Percentiles rank a stretch among this genome's conserved stretches.
phyloP scores from a whole-genome alignment of 1,140 invertebrate species.

The Hylaeus volcanicus region DNA sequence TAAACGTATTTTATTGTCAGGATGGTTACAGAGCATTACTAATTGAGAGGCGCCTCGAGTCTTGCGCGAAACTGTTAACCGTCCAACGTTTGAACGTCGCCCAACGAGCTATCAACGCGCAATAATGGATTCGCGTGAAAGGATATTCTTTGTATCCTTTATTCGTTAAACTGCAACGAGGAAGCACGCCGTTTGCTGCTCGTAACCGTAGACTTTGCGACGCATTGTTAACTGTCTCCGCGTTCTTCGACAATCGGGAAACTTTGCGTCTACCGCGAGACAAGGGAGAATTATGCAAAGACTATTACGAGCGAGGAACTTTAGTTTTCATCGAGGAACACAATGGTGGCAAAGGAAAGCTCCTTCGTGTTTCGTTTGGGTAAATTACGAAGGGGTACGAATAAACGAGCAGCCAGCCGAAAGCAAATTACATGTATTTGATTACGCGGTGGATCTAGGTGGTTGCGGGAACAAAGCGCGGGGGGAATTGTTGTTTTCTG shows the following conservation, averaged over 20 bases:
- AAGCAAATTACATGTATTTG: not conserved
- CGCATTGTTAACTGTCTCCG: not conserved
- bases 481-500: not conserved
- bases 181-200: not conserved
- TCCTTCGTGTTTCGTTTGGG: constrained; percentile 1
- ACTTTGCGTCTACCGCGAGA: not conserved
- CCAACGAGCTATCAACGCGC: not conserved
- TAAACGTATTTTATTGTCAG: not conserved
- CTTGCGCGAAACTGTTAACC: not conserved
- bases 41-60: not conserved
- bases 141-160: constrained; percentile 18
- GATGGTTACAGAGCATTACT: constrained; percentile 14
- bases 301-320: not conserved
- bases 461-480: constrained; percentile 3
- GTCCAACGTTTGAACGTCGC: not conserved
- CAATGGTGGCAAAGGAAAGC: not conserved
- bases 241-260: not conserved
- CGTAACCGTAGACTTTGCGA: not conserved
- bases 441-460: not conserved
- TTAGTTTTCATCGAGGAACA: not conserved
- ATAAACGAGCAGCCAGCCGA: not conserved
- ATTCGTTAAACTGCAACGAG: not conserved
- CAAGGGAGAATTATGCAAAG: not conserved
- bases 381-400: not conserved
- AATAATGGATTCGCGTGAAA: not conserved